Conservation (phyloP, 2,888 invertebrate species). For the Scaptodrosophila latifasciaeformis region DNA sequence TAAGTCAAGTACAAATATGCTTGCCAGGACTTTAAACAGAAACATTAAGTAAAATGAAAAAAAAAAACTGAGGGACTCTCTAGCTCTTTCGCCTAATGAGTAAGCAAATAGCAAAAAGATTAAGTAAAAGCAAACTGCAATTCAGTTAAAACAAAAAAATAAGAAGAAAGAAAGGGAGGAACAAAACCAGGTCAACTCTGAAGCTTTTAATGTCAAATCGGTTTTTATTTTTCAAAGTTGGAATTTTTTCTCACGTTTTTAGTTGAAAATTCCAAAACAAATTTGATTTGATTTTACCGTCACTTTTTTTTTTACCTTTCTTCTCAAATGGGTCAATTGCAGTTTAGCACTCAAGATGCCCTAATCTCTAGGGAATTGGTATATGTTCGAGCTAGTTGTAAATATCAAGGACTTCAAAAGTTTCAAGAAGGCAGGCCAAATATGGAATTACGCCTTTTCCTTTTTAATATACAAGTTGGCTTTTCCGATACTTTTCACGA, state of each 20-base stretch:
- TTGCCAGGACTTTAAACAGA: no score
- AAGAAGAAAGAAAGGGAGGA: no score
- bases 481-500: constrained; percentile 14
- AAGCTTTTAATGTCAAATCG: neutral
- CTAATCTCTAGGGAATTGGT: constrained; percentile 29
- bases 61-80: no score
- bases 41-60: no score
- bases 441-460: constrained; percentile 22
- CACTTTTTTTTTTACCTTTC: neutral
- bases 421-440: neutral
- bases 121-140: no score
- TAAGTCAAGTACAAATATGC: no score
- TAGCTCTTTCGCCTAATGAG: no score
- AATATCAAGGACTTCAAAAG: constrained; percentile 11
- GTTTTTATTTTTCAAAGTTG: neutral
- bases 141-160: no score
- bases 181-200: no score
- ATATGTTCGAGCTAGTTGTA: constrained; percentile 22
- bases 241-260: no score
- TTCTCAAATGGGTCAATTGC: constrained; percentile 28
- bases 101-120: no score
- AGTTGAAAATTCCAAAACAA: no score
- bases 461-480: constrained; percentile 25
- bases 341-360: constrained; percentile 33
- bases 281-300: neutral